phyloP scores from a whole-genome alignment of 2,113 vertebrate species.

The Ailuropoda melanoleuca region DNA sequence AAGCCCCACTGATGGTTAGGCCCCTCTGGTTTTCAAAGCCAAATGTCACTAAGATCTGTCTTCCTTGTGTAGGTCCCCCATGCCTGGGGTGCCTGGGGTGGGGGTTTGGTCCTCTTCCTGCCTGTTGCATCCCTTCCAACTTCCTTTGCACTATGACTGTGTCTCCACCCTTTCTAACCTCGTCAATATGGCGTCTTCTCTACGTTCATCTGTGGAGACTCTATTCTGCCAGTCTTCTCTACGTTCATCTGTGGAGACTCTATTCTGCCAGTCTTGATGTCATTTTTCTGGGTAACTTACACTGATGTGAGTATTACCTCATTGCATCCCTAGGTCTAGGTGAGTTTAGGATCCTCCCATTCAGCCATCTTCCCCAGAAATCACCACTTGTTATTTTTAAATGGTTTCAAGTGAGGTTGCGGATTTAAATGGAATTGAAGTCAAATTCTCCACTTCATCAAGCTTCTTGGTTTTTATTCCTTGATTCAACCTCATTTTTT shows the following conservation, averaged over 20 bases:
- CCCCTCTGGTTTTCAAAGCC: background rate
- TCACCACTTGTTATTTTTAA: background rate
- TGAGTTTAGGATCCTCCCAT: background rate
- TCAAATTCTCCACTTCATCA: background rate
- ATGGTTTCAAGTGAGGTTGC: background rate
- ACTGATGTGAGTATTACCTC: background rate
- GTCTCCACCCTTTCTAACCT: background rate
- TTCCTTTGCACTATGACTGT: background rate
- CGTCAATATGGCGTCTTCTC: background rate
- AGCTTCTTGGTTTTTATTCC: background rate
- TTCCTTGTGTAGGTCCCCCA: background rate
- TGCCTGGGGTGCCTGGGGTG: background rate
- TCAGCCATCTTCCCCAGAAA: background rate
- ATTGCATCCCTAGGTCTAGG: background rate
- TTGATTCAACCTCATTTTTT: background rate
- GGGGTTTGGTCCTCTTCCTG: background rate
- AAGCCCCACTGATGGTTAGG: background rate
- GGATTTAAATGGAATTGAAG: background rate
- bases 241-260: background rate
- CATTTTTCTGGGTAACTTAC: background rate
- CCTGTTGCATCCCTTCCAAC: background rate
- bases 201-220: background rate
- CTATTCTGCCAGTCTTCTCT: background rate
- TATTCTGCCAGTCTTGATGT: background rate
- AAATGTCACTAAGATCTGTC: background rate